Base-by-base conservation (phyloP, 2,888 invertebrate genomes). In the Agrotis segetum region DNA sequence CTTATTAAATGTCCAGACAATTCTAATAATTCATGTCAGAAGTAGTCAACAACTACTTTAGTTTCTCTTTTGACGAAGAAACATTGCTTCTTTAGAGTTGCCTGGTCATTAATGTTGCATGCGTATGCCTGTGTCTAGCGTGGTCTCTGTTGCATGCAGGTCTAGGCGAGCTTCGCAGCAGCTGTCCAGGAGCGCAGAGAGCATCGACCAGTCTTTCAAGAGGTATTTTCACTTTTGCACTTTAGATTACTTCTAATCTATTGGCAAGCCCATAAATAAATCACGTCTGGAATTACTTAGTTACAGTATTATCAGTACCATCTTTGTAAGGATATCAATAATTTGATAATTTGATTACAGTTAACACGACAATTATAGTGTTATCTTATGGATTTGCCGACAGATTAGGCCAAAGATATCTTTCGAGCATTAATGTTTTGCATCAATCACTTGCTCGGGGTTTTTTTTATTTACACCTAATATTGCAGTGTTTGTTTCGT, bases 161-260 rank as follows among this genome's bases (percentile, higher is more conserved):
- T 98, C 98, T 96, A 98, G 98, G 94, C 97, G 98, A 94, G 98
- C 98, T 92, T 98, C 98, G 89, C 98, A 98, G 96, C 98, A 98
- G 95, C 97, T 97, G 92, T 97, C 97, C 90, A 95, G 97, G 92
- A 97, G 97, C 91, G 97, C 97, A 88, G 97, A 97, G 94, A 97
- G 96, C 95, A 96, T 97, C 94, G 96, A 97, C 89, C 97, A 96
- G 83, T 89, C 95, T 24, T 95, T 96, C 89, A 96, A 97, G 88
- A 97, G 97, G 97, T 97, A 96, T 96, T 24, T 24, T 74, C 69
- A 71, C 64, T 78, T 81, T 78, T 69, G 70, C 80, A 77, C 77
- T 71, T 77, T 74, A 71, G 59, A 69, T 47, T 68, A 75, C 67
- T 52, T 49, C 59, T 68, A 64, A 74, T 82, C 68, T 72, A 71